Percentiles rank a stretch among this genome's conserved stretches.
Evolutionary conservation across 2,113 vertebrate species (phyloP).

Genomic region (Dolichotis patagonum): DNA sequence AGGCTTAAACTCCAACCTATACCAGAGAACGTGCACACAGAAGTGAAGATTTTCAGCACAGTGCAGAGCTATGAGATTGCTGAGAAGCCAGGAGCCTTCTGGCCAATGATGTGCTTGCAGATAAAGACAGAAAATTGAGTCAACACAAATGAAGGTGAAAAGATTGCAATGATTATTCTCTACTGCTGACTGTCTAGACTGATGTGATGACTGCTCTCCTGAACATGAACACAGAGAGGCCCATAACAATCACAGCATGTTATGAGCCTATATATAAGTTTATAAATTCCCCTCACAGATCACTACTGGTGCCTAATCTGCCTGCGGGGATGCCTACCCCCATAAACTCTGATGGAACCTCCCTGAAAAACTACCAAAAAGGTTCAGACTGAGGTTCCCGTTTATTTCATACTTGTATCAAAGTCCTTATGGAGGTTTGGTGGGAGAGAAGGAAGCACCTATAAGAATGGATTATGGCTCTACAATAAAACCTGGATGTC

Average conservation of each 20-base stretch:
- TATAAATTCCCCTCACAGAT: neutral
- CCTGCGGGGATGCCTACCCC: neutral
- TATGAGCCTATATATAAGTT: neutral
- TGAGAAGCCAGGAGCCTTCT: neutral
- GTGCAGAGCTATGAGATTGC: neutral
- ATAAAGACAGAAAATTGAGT: neutral
- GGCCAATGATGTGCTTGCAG: neutral
- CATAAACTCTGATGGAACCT: neutral
- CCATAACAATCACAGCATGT: neutral
- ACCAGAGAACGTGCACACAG: neutral
- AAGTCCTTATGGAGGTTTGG: constrained; percentile 1
- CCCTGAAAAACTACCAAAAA: neutral
- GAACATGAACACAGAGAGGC: neutral
- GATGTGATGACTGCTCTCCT: neutral
- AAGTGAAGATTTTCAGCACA: neutral
- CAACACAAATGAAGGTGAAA: neutral
- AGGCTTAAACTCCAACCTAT: neutral
- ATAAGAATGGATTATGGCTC: neutral
- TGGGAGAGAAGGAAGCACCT: neutral
- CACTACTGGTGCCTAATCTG: neutral
- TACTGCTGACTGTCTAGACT: neutral
- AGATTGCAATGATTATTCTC: accelerated
- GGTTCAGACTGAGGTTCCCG: neutral
- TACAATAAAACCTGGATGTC: neutral
- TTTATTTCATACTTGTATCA: neutral